Percentiles rank a stretch among this genome's conserved stretches.
phyloP scores from a whole-genome alignment of 2,113 vertebrate species.

The Grammomys dolichurus region DNA sequence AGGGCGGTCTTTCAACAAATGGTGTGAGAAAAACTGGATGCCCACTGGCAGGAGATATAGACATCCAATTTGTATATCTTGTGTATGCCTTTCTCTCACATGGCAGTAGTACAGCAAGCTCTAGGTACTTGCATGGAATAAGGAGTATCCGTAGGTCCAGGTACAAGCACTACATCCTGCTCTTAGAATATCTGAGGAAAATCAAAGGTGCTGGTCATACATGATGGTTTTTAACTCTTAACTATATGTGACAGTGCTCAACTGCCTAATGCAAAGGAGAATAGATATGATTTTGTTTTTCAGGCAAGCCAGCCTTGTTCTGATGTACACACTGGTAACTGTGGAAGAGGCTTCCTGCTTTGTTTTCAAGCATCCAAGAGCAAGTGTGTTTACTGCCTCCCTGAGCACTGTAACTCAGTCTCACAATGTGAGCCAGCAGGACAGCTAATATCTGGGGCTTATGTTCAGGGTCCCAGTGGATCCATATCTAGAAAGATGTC shows the following conservation, averaged over 20 bases:
- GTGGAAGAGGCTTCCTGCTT: constrained; percentile 17
- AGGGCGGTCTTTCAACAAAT: constrained; percentile 7
- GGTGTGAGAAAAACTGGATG: not conserved
- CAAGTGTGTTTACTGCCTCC: not conserved
- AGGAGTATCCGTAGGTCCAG: not conserved
- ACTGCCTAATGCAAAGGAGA: not conserved
- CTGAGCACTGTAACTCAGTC: not conserved
- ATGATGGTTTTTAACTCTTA: constrained; percentile 19
- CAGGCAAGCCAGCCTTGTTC: not conserved
- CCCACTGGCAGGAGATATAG: not conserved
- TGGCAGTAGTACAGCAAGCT: not conserved
- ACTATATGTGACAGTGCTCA: not conserved
- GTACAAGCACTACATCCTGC: not conserved
- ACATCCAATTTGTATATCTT: not conserved
- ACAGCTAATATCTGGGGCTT: not conserved
- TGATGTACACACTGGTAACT: not conserved
- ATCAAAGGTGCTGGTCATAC: not conserved
- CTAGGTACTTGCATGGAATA: constrained; percentile 5
- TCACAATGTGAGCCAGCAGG: constrained; percentile 5
- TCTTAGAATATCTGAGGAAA: not conserved
- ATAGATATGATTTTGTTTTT: constrained; percentile 28
- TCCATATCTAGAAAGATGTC: not conserved
- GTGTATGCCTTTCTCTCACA: not conserved
- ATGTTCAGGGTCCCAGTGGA: not conserved
- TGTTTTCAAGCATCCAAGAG: constrained; percentile 10